Conservation (phyloP, 2,888 invertebrate genomes). For the Isoperla grammatica region DNA sequence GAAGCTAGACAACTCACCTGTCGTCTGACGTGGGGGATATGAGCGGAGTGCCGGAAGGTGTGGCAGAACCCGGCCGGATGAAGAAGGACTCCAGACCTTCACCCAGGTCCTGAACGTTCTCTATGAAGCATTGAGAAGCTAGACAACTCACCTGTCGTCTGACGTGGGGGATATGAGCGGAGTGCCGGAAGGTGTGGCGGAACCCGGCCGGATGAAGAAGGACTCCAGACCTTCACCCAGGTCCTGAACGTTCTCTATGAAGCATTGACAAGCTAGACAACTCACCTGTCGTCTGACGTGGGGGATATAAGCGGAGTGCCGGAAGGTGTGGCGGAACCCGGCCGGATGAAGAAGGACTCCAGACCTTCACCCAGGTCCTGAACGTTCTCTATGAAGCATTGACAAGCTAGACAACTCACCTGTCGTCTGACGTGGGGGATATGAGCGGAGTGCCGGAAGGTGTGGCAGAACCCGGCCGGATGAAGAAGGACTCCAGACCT, state of each 20-base stretch:
- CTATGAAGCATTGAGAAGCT: too few relatives aligned
- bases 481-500: constrained; percentile 67
- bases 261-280: too few relatives aligned
- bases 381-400: constrained; percentile 28
- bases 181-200: constrained; percentile 53
- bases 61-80: constrained; percentile 56
- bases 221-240: constrained; percentile 66
- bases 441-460: constrained; percentile 58
- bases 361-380: constrained; percentile 60
- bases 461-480: constrained; percentile 61
- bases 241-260: constrained; percentile 39
- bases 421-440: constrained; percentile 62
- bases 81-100: constrained; percentile 72
- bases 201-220: constrained; percentile 62
- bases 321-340: constrained; percentile 65
- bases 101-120: constrained; percentile 46
- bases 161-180: constrained; percentile 61
- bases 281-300: constrained; percentile 63
- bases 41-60: constrained; percentile 59
- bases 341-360: constrained; percentile 63
- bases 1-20: too few relatives aligned
- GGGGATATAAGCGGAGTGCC: constrained; percentile 57
- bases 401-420: too few relatives aligned
- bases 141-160: constrained; percentile 53
- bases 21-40: constrained; percentile 62